These are phyloP conservation scores for Pterobdella sp. DNA, from an alignment of 2,888 invertebrate species.

Conservation along the genomic window DNA sequence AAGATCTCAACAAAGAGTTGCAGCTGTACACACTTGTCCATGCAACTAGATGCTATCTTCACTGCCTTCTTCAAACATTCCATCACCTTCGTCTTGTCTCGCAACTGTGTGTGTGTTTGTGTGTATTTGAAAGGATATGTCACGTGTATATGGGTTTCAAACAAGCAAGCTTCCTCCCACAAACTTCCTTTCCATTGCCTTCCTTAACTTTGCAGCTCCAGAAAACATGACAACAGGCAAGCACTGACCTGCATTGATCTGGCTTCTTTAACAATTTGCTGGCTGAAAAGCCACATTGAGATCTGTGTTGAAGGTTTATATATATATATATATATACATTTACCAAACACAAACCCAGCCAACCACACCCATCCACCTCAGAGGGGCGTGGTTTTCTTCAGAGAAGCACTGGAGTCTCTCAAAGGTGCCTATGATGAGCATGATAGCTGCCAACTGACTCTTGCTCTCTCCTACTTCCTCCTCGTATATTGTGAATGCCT, in stretches of 20 bases:
- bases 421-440: slow-evolving; percentile 85
- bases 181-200: slow-evolving; percentile 42
- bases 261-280: slow-evolving; percentile 92
- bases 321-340: neutral
- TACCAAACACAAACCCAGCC: slow-evolving; percentile 4
- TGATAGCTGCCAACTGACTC: slow-evolving; percentile 89
- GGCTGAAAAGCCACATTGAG: slow-evolving; percentile 89
- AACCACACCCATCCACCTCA: slow-evolving; percentile 55
- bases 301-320: slow-evolving; percentile 46
- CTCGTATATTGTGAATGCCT: slow-evolving; percentile 92
- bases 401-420: slow-evolving; percentile 89
- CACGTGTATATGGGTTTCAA: neutral
- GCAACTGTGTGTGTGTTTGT: slow-evolving; percentile 57
- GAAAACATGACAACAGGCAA: slow-evolving; percentile 87
- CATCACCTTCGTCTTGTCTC: slow-evolving; percentile 79
- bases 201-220: slow-evolving; percentile 68
- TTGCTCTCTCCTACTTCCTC: slow-evolving; percentile 94
- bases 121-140: neutral
- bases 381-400: slow-evolving; percentile 91
- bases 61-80: slow-evolving; percentile 92
- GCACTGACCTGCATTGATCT: slow-evolving; percentile 91
- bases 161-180: too few relatives aligned
- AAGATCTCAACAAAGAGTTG: slow-evolving; percentile 89
- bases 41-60: slow-evolving; percentile 89
- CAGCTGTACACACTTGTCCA: slow-evolving; percentile 92